These are phyloP conservation scores for Lepidonotus clava DNA, from an alignment of 2,888 invertebrate species.

Conservation along the genomic window DNA sequence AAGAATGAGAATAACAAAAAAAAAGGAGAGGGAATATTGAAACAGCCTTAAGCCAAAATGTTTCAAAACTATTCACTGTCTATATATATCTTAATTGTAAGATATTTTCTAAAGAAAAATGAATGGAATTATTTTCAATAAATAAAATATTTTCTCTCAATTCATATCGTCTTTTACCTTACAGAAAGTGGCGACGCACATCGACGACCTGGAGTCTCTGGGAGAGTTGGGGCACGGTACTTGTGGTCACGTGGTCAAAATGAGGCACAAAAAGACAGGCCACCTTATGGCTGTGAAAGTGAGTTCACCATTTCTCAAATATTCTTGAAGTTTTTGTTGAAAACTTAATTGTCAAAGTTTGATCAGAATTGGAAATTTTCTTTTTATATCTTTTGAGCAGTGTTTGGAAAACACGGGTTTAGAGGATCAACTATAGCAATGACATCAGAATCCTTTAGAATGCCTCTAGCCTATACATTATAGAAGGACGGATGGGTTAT, in stretches of 20 bases:
- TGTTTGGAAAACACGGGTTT: too few species aligned
- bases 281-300: slow-evolving; percentile 96
- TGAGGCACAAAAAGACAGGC: slow-evolving; percentile 92
- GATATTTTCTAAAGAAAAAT: too few species aligned
- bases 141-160: too few species aligned
- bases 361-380: not conserved
- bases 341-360: not conserved
- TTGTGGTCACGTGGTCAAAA: slow-evolving; percentile 98
- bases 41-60: too few species aligned
- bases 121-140: too few species aligned
- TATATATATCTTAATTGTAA: too few species aligned
- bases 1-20: too few species aligned
- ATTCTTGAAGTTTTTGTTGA: not conserved
- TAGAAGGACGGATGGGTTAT: not conserved
- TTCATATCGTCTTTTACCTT: slow-evolving; percentile 58
- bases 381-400: not conserved
- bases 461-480: not conserved
- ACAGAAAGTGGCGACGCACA: slow-evolving; percentile 73
- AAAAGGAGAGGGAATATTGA: too few species aligned
- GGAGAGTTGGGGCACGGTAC: slow-evolving; percentile 86
- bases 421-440: not conserved
- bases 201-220: slow-evolving; percentile 75
- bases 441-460: not conserved
- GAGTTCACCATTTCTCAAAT: slow-evolving; percentile 67
- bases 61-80: too few species aligned